Evolutionary conservation across 2,888 invertebrate species (phyloP), one percentile per base, ranked within the genome.

Genomic region (Cactoblastis cactorum): DNA sequence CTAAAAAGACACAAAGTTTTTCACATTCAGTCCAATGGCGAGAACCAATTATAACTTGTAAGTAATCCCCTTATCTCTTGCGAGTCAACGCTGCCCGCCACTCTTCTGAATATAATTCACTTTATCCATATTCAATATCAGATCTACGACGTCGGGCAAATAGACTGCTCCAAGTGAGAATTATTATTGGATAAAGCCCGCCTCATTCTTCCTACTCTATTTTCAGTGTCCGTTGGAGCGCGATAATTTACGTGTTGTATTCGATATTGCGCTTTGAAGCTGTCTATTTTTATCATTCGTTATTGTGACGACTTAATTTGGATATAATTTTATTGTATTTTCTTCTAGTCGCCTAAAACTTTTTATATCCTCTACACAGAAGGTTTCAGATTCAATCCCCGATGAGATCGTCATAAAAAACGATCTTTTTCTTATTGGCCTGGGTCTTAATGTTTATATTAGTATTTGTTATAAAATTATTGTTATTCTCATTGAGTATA

Each of bases 121-220:
- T 85, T 86, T 86, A 84, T 85, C 83, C 83, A 85, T 85, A 87
- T 87, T 88, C 84, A 86, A 87, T 87, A 87, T 87, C 87, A 83
- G 83, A 84, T 84, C 83, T 73, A 77, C 82, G 81, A 83, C 81
- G 78, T 71, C 76, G 80, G 75, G 80, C 85, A 88, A 88, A 87
- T 86, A 86, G 82, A 85, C 77, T 84, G 83, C 81, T 80, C 80
- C 83, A 75, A 87, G 83, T 86, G 86, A 84, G 78, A 85, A 86
- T 86, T 87, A 85, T 86, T 85, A 86, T 88, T 84, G 85, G 78
- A 85, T 86, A 83, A 83, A 83, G 77, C 79, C 71, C 77, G 76
- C 70, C 77, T 80, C 76, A 76, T 79, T 80, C 76, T 72, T 80
- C 66, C 74, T 80, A 70, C 71, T 78, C 82, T 82, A 83, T 84